Base-by-base conservation (phyloP, 2,888 invertebrate species). In the Leistus spinibarbis region DNA sequence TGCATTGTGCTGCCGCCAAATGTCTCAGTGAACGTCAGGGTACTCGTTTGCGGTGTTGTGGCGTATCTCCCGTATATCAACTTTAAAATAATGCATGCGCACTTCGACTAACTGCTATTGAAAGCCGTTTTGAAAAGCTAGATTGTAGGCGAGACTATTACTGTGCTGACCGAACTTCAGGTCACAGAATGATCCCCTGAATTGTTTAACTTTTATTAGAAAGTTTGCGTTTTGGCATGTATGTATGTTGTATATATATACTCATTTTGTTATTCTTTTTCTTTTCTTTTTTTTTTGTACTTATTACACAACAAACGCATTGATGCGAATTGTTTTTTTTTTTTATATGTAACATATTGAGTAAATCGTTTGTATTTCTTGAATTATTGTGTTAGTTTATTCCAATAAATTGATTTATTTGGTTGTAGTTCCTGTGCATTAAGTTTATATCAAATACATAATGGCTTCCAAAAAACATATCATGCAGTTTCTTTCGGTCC, bases 381-480 rank as follows among this genome's bases (percentile, higher is more conserved):
- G 63, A 75, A 64, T 40, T 40, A 40, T 75, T 75, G 75, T 69
- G 75, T 75, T 74, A 74, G 74, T 74, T 75, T 64, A 75, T 75
- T 75, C 75, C 75, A 69, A 69, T 68, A 75, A 75, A 75, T 75
- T 75, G 75, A 75, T 75, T 75, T 75, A 75, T 75, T 73, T 75
- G 75, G 75, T 75, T 75, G 75, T 75, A 75, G 75, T 75, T 75
- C 75, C 75, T 75, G 75, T 75, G 75, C 69, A 75, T 75, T 75
- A 75, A 75, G 75, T 75, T 75, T 75, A 75, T 74, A 74, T 75
- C 63, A 68, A 75, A 75, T 75, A 75, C 75, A 75, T 75, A 67
- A 75, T 75, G 75, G 75, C 75, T 75, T 75, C 75, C 75, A 75
- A 75, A 75, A 68, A 69, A 60, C 20, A 16, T 5, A n/a, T 17